Evolutionary conservation across 1,140 invertebrate genomes (phyloP).

Genomic region (Carcinoscorpius rotundicauda): DNA sequence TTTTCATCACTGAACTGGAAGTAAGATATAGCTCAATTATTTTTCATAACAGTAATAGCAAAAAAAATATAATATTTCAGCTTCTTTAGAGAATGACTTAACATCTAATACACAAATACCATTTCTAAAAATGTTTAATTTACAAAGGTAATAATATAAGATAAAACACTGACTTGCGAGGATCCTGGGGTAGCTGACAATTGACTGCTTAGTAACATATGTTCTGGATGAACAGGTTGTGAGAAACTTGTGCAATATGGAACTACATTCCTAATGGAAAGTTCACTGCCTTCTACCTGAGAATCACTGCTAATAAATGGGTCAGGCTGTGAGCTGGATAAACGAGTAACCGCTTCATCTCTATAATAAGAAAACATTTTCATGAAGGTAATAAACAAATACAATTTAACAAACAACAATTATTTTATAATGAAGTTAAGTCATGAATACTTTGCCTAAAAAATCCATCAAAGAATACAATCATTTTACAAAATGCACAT

Average conservation of each 20-base stretch:
- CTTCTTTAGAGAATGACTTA: too few species aligned
- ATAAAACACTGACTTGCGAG: not conserved
- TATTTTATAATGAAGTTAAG: too few species aligned
- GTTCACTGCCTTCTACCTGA: constrained; percentile 1
- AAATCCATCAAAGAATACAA: too few species aligned
- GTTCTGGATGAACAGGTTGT: constrained; percentile 68
- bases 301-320: constrained; percentile 15
- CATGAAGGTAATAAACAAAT: not conserved
- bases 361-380: constrained; percentile 7
- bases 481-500: too few species aligned
- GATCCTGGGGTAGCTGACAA: constrained; percentile 26
- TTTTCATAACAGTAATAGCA: too few species aligned
- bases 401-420: not conserved
- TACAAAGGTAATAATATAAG: too few species aligned
- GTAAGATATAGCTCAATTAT: too few species aligned
- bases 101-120: too few species aligned
- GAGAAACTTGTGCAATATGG: constrained; percentile 54
- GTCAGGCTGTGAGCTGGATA: constrained; percentile 35
- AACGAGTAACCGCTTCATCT: constrained; percentile 22
- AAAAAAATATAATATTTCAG: too few species aligned
- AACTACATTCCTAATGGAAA: constrained; percentile 1
- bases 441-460: too few species aligned
- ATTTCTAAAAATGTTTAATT: too few species aligned
- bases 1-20: too few species aligned
- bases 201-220: constrained; percentile 66